Base-by-base conservation (phyloP, 1,140 invertebrate species). In the Sinella curviseta region DNA sequence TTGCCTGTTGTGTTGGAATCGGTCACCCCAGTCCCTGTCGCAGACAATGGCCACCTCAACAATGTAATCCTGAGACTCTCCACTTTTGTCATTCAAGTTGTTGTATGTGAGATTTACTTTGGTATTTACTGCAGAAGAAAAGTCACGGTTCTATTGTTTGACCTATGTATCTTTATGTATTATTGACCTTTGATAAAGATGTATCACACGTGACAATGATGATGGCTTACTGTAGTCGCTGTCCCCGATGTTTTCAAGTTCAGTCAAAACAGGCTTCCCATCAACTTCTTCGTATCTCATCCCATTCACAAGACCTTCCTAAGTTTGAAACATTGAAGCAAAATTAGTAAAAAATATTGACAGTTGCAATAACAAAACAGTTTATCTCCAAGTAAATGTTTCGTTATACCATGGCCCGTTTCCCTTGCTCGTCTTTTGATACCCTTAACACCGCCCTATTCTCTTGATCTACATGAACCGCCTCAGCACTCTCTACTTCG, bases 21-120 rank as follows among this genome's bases (percentile, higher is more conserved):
- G 8, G 35, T 79, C 74, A 1, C 78, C 73, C 1, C 55, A 60
- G 1, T 75, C 78, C 28, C 55, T 73, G 30, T 78, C 77, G 31
- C 26, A 8, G 4, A 74, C 24, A 2, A 74, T 24, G 17, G 33
- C 2, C 3, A 74, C 12, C 24, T 74, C 70, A 20, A 74, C 34
- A 74, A 67, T 24, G 12, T 8, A 8, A 74, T 60, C 24, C 12
- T 3, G 3, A n/a, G 55, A 24, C n/a, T n/a, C n/a, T n/a, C n/a
- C n/a, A 26, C 14, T 24, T 12, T 3, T 60, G 12, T 60, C 55
- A 3, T 24, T 60, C 4, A 48, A 24, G 12, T 60, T 14, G 17
- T 17, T 48, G 12, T 12, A 24, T 60, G 39, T 48, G 4, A 48
- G 39, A 4, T 48, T 48, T 48, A 4, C 17, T 48, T 17, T 17